A percentile compares a stretch with the other conserved stretches of the same genome.
These are phyloP conservation scores for Agrotis puta DNA, from an alignment of 2,888 invertebrate genomes.

Conservation along the genomic window DNA sequence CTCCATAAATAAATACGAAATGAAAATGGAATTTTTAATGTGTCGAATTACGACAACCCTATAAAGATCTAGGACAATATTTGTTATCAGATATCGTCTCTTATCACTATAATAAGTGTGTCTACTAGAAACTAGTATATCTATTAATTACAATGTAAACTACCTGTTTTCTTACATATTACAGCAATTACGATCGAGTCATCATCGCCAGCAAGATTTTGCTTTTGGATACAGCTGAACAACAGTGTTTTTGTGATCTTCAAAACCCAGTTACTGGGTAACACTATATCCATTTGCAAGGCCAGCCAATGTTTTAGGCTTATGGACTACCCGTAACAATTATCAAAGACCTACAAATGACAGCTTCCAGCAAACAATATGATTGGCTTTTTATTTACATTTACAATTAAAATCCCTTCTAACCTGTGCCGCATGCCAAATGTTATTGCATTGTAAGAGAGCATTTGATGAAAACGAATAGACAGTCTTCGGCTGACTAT, in stretches of 20 bases:
- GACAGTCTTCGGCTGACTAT: too few species aligned
- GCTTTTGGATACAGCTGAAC: background rate
- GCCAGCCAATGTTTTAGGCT: too few species aligned
- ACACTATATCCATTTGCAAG: background rate
- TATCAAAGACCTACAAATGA: background rate
- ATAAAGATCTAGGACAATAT: slow-evolving; percentile 23
- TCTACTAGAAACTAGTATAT: slow-evolving; percentile 29
- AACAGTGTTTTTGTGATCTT: background rate
- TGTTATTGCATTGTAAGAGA: too few species aligned
- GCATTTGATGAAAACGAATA: too few species aligned
- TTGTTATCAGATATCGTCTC: slow-evolving; percentile 21
- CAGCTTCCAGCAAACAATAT: background rate
- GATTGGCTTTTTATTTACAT: background rate
- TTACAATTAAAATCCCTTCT: background rate
- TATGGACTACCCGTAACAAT: background rate
- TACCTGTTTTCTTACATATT: slow-evolving; percentile 15
- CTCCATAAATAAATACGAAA: too few species aligned
- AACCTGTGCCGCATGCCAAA: too few species aligned
- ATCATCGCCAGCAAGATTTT: background rate
- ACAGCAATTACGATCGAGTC: background rate
- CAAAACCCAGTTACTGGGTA: background rate
- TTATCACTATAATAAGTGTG: slow-evolving; percentile 23
- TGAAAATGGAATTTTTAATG: too few species aligned
- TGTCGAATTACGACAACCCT: slow-evolving; percentile 5
- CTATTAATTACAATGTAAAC: slow-evolving; percentile 14